Evolutionary conservation across 2,113 vertebrate species (phyloP), one percentile per base, ranked within the genome.

Genomic region (Grammomys surdaster): DNA sequence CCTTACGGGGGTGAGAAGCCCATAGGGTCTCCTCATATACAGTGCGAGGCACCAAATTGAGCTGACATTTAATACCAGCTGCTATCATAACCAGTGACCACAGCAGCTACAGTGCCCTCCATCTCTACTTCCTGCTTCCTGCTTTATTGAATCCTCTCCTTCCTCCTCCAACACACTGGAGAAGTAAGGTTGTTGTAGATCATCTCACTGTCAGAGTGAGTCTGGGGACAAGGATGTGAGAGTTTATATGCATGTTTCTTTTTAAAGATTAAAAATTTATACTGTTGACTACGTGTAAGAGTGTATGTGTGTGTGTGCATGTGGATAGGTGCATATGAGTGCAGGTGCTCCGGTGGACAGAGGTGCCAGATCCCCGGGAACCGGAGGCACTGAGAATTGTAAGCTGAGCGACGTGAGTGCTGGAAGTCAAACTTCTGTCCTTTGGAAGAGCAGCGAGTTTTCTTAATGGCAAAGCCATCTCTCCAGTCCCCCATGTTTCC

Each of bases 11-110:
- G n/a, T 22, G 17, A n/a, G 26, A 91, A 67, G 48, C 4, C 36
- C 58, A 0, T 2, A 1, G 22, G 0, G 0, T 10, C 31, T 72
- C 67, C 75, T 54, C 78, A 7, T 4, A 9, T 10, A n/a, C 22
- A 1, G 7, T 6, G 1, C 7, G 43, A 36, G 26, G 17, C 1
- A 0, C 16, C 17, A 2, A 13, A 26, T 51, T 13, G 19, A 72
- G 58, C 22, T 12, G 76, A 28, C 0, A 1, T 28, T 40, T 28
- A 7, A 0, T 8, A 0, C 43, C 51, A 33, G 4, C 13, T 56
- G 46, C 63, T 26, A 2, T 87, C 69, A 13, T 28, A 75, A 54
- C 14, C n/a, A 7, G 17, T 2, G 6, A 9, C 12, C 0, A 22
- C 0, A 13, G 36, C 73, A 5, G 65, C n/a, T 22, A 31, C 31